phyloP scores from a whole-genome alignment of 1,140 invertebrate genomes.

The Leptestheria dahalacensis region DNA sequence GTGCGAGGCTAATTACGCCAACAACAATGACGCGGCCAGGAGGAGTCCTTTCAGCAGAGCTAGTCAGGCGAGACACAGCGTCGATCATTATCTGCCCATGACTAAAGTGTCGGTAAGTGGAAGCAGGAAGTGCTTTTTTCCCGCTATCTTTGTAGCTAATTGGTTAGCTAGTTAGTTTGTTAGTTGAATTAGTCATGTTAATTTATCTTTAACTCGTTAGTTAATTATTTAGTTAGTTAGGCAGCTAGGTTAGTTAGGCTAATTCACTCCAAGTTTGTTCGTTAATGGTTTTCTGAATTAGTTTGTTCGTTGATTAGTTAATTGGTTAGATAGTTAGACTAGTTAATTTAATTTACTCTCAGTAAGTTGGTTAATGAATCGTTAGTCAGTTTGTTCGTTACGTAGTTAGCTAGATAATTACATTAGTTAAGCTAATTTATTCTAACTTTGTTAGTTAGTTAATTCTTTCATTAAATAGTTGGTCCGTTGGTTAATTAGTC shows the following conservation, averaged over 20 bases:
- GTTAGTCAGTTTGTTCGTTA: too few species aligned
- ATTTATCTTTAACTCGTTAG: not conserved
- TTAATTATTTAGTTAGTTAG: not conserved
- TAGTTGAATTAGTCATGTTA: not conserved
- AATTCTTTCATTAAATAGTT: too few species aligned
- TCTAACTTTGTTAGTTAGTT: too few species aligned
- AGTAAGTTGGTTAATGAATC: too few species aligned
- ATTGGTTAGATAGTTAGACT: too few species aligned
- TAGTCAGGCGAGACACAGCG: conserved; percentile 9
- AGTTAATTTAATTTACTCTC: too few species aligned
- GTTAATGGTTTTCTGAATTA: too few species aligned
- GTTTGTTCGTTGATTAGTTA: too few species aligned
- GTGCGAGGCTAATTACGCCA: not conserved
- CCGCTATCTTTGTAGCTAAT: not conserved
- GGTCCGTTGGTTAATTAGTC: too few species aligned
- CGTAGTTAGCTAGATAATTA: too few species aligned
- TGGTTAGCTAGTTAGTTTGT: not conserved
- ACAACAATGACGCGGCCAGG: not conserved
- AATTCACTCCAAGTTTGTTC: too few species aligned
- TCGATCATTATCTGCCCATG: conserved; percentile 14
- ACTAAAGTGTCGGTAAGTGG: conserved; percentile 15
- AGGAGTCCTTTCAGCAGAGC: conserved; percentile 4
- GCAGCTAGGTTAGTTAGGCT: not conserved
- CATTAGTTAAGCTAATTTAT: too few species aligned
- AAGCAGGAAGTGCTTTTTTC: conserved; percentile 2